Evolutionary conservation across 2,113 vertebrate genomes (phyloP), one percentile per base, ranked within the genome.

Genomic region (Ondatra zibethicus): DNA sequence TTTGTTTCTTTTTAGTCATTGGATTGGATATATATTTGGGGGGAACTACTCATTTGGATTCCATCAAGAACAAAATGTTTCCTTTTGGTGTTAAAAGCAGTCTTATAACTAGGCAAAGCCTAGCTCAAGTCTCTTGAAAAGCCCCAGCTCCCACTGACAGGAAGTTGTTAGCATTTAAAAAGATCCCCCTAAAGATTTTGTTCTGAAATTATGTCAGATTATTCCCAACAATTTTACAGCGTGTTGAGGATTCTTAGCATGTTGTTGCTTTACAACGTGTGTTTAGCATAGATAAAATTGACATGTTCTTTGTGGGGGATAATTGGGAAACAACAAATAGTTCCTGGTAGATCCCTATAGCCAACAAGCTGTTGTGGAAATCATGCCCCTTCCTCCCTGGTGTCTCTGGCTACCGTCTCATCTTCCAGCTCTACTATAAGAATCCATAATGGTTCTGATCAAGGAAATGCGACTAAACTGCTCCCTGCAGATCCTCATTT

Each of bases 21-120:
- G 75, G 23, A 42, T 66, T 88, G 86, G 39, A 66, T 65, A 86
- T 93, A 21, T 33, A 91, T 72, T 72, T 52, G 68, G 36, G 42
- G 23, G 82, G 10, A 89, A 92, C 55, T 90, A 33, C 45, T 58
- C 27, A 65, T 58, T 21, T 47, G 11, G 78, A 97, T 23, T 90
- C 98, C 94, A 98, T 95, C 94, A 68, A 68, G 65, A 33, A 68
- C 92, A 97, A 97, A 91, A 27, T 3, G 52, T 87, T 81, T 65
- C 7, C 8, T 55, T 33, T 73, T n/a, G 14, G 55, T 61, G 58
- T 89, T 55, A 42, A 55, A 77, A 87, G 33, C 10, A 95, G 27
- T 29, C 39, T 29, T 75, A 75, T 93, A 93, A 29, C 13, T 10
- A 70, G 88, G 27, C 68, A 88, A 70, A 77, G 39, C 17, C 47